A percentile compares a stretch with the other conserved stretches of the same genome.
These are phyloP conservation scores for Pagrus major DNA, from an alignment of 2,113 vertebrate genomes.

Conservation along the genomic window DNA sequence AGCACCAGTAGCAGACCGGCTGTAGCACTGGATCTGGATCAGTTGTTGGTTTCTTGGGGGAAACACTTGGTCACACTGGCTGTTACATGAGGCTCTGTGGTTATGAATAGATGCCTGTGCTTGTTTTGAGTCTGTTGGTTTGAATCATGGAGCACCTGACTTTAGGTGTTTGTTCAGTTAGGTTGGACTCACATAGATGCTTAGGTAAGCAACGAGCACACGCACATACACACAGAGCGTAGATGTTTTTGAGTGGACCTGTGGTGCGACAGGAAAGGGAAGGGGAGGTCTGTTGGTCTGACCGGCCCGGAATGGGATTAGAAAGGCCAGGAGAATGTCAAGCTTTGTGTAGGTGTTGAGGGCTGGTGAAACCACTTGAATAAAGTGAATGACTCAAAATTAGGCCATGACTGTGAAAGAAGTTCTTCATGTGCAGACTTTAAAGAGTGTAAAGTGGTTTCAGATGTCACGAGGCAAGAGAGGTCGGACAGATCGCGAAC, in stretches of 20 bases:
- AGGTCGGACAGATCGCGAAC: neutral
- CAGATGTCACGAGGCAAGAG: neutral
- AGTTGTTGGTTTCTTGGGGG: conserved; percentile 31
- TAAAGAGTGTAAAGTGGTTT: neutral
- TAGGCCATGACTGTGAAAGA: neutral
- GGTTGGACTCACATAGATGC: conserved; percentile 22
- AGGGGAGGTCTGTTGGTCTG: conserved; percentile 61
- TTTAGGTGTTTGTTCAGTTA: conserved; percentile 53
- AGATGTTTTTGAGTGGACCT: conserved; percentile 51
- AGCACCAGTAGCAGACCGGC: conserved; percentile 8
- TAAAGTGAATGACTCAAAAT: conserved; percentile 12
- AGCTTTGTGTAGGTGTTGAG: conserved; percentile 67
- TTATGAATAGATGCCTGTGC: conserved; percentile 62
- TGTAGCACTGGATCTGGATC: neutral
- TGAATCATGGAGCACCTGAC: conserved; percentile 40
- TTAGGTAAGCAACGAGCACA: conserved; percentile 25
- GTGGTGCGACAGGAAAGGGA: conserved; percentile 75
- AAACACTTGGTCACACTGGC: conserved; percentile 57
- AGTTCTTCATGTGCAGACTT: neutral
- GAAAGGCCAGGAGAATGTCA: conserved; percentile 79
- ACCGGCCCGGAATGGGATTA: conserved; percentile 59
- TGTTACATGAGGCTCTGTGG: conserved; percentile 28
- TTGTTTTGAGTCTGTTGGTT: conserved; percentile 35
- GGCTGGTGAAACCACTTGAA: conserved; percentile 16
- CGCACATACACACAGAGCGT: neutral